A percentile compares a stretch with the other conserved stretches of the same genome.
phyloP scores from a whole-genome alignment of 2,113 vertebrate species.

The Oxyruncus cristatus region DNA sequence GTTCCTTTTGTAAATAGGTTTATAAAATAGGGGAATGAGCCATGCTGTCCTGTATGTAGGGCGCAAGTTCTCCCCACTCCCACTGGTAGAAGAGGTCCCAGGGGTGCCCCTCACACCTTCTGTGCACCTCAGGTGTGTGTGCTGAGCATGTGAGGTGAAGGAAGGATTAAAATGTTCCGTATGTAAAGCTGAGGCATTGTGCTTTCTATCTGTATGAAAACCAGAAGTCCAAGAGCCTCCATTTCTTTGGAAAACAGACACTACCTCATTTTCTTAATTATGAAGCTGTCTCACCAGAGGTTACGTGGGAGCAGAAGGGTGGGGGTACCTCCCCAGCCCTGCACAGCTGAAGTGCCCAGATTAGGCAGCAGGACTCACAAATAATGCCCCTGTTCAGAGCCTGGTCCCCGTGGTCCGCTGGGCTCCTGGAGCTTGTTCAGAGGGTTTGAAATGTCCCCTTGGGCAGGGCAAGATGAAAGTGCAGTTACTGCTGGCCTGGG shows the following conservation, averaged over 20 bases:
- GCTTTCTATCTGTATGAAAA: not conserved
- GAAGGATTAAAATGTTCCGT: not conserved
- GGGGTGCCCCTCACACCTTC: not conserved
- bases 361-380: not conserved
- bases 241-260: not conserved
- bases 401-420: fast-evolving
- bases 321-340: not conserved
- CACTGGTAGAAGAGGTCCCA: not conserved
- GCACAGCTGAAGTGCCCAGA: not conserved
- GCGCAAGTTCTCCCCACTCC: not conserved
- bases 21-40: not conserved
- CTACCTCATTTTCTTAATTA: not conserved
- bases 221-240: not conserved
- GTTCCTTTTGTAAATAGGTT: slow-evolving; percentile 33
- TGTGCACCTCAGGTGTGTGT: not conserved
- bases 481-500: not conserved
- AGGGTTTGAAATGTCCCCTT: not conserved
- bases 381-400: not conserved
- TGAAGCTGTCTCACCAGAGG: not conserved
- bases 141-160: not conserved
- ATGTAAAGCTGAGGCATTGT: not conserved
- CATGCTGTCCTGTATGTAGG: not conserved
- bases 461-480: slow-evolving; percentile 20
- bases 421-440: not conserved
- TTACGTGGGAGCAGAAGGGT: not conserved